Evolutionary conservation across 2,888 invertebrate genomes (phyloP).

Genomic region (Minunthozetes semirufus): DNA sequence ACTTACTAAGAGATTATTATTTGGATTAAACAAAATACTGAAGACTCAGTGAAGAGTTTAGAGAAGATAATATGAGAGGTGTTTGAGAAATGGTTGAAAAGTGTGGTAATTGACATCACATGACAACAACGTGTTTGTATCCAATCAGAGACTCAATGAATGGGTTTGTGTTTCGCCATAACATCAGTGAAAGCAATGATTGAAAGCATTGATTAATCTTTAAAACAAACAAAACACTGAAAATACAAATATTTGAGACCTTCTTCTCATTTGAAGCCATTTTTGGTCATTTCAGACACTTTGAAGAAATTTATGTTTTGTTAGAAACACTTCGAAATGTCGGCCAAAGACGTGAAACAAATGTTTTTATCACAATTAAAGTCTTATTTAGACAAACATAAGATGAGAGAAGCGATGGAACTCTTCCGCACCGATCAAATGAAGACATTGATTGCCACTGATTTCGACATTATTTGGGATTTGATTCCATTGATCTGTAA

Average conservation of each 20-base stretch:
- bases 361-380: conserved; percentile 25
- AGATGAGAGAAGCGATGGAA: conserved; percentile 34
- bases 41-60: no score
- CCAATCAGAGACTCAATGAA: not conserved
- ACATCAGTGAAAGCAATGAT: not conserved
- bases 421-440: conserved; percentile 27
- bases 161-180: conserved; percentile 14
- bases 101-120: not conserved
- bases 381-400: conserved; percentile 35
- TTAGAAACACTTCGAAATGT: not conserved
- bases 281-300: not conserved
- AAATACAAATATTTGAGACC: not conserved
- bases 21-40: no score
- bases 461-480: conserved; percentile 45
- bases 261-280: not conserved
- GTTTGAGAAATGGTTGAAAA: not conserved
- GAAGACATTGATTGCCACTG: conserved; percentile 20
- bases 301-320: no score
- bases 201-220: not conserved
- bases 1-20: no score
- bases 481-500: conserved; percentile 46
- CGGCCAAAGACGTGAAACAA: conserved; percentile 7
- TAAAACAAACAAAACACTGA: not conserved
- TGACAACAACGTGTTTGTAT: conserved; percentile 22
- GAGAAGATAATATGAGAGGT: no score